A percentile compares a stretch with the other conserved stretches of the same genome.
phyloP scores from a whole-genome alignment of 2,888 invertebrate genomes.

The Ophion costatus region DNA sequence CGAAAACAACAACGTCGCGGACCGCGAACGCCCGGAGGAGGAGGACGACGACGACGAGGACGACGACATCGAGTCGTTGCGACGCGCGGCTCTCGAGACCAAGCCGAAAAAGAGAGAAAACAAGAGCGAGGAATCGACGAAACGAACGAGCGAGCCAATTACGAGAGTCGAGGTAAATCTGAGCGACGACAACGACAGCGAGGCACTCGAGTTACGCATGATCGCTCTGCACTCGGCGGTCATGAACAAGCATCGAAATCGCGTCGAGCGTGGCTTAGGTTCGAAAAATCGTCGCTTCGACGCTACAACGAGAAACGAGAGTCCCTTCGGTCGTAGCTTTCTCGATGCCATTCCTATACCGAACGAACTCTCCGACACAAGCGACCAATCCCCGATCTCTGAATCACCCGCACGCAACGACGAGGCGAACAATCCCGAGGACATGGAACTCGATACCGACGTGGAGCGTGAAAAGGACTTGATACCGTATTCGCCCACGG shows the following conservation, averaged over 20 bases:
- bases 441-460: constrained; percentile 81
- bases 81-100: constrained; percentile 79
- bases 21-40: constrained; percentile 2
- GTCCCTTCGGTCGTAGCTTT: constrained; percentile 78
- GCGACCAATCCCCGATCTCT: constrained; percentile 62
- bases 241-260: constrained; percentile 87
- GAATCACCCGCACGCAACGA: constrained; percentile 38
- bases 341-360: constrained; percentile 74
- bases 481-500: constrained; percentile 80
- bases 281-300: constrained; percentile 39
- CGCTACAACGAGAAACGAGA: constrained; percentile 71
- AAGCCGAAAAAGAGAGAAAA: constrained; percentile 72
- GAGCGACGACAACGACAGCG: constrained; percentile 85
- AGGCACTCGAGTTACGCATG: constrained; percentile 87
- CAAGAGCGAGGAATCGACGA: constrained; percentile 17
- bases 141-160: constrained; percentile 49
- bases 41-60: constrained; percentile 64
- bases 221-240: constrained; percentile 89
- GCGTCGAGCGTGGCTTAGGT: constrained; percentile 74
- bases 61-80: constrained; percentile 76
- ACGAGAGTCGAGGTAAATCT: constrained; percentile 43
- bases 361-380: constrained; percentile 62
- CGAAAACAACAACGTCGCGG: constrained; percentile 32
- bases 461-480: constrained; percentile 77
- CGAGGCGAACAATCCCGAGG: constrained; percentile 72